Percentiles rank a stretch among this genome's conserved stretches.
Evolutionary conservation across 2,888 invertebrate species (phyloP).

Genomic region (Xestia c-nigrum): DNA sequence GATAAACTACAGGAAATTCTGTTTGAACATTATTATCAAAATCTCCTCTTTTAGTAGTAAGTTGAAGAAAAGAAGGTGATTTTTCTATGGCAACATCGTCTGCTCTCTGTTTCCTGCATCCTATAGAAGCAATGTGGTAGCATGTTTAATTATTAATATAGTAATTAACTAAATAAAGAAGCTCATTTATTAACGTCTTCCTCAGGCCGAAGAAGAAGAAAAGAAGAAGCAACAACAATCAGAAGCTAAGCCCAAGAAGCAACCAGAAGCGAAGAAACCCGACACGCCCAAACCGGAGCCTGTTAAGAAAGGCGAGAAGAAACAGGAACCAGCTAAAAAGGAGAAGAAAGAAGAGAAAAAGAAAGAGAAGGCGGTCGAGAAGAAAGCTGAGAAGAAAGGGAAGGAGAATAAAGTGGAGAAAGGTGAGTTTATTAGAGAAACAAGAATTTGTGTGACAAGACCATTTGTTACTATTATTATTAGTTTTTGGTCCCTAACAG

Average conservation of each 20-base stretch:
- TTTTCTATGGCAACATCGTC: too few species aligned
- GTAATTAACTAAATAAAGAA: too few species aligned
- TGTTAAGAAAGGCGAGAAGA: constrained; percentile 72
- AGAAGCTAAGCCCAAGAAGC: constrained; percentile 74
- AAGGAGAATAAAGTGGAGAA: constrained; percentile 81
- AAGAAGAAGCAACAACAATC: constrained; percentile 64
- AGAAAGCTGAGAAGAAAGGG: constrained; percentile 76
- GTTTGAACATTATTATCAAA: background rate
- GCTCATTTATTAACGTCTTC: too few species aligned
- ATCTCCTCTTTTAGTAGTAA: background rate
- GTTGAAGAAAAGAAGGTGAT: too few species aligned
- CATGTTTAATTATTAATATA: too few species aligned
- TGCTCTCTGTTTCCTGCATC: too few species aligned
- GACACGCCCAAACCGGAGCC: constrained; percentile 60
- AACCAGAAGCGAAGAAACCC: constrained; percentile 68
- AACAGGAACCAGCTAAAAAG: constrained; percentile 68
- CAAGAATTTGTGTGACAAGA: too few species aligned
- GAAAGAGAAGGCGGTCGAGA: constrained; percentile 72
- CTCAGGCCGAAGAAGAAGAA: constrained; percentile 82
- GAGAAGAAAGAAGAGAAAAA: constrained; percentile 73
- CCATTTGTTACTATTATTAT: too few species aligned
- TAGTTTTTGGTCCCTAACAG: too few species aligned
- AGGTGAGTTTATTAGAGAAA: constrained; percentile 66
- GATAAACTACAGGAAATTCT: background rate
- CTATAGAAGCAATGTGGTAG: too few species aligned